Evolutionary conservation across 2,113 vertebrate species (phyloP), one percentile per base, ranked within the genome.

Genomic region (Fulica atra): DNA sequence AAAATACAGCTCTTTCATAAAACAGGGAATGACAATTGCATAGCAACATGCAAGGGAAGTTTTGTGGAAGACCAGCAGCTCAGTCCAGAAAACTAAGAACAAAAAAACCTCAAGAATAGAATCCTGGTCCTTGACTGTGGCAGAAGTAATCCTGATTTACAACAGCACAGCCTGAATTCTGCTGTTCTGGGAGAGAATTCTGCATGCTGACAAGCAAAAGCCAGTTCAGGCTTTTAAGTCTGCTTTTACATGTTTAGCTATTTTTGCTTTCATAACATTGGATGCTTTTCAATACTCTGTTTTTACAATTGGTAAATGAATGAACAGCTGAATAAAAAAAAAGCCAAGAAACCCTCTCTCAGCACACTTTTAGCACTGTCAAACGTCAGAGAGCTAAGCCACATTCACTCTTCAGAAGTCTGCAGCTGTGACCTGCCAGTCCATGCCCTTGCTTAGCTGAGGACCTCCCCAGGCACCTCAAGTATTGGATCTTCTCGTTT

Each of bases 401-500:
- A 81, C 23, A 50, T 15, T 36, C 19, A 29, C 38, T 59, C 23
- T 48, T 51, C 35, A 35, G 56, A 69, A 59, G 29, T 36, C n/a
- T 8, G 7, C 53, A 88, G 42, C 24, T 44, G 59, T 40, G 63
- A 35, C 14, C 15, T 31, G 57, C 35, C 24, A 26, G 3, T 54
- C 24, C 38, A 19, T 46, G 40, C 20, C 21, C 57, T 64, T 14
- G 5, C 20, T 42, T 25, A 44, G 16, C 1, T 0, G 0, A 66
- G 17, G 10, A n/a, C 24, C 9, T 66, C 31, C 12, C 16, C 40
- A 65, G 25, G 13, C 44, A 93, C 20, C 10, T 0, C 0, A 70
- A 60, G 11, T 50, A 68, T 33, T 69, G 33, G 20, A 40, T 50
- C 28, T 46, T 50, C 28, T 35, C 46, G 33, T 63, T 51, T 72